A percentile compares a stretch with the other conserved stretches of the same genome.
These are phyloP conservation scores for Serinus canaria DNA, from an alignment of 2,113 vertebrate genomes.

Conservation along the genomic window DNA sequence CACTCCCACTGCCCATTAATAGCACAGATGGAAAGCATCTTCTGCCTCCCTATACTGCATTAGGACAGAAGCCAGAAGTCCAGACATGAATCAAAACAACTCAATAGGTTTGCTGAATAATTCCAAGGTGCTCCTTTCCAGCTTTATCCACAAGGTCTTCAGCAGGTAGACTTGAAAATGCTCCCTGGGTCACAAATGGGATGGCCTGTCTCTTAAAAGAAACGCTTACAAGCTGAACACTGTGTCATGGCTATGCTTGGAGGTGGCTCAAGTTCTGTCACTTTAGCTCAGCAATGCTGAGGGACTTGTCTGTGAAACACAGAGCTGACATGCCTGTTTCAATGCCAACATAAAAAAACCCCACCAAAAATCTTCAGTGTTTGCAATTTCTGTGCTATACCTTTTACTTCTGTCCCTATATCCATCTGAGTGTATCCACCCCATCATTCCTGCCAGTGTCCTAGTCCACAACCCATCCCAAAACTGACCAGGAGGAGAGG, in stretches of 20 bases:
- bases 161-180: not conserved
- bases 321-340: rapidly evolving
- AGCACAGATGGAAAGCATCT: not conserved
- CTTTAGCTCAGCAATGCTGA: not conserved
- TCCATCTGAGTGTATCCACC: not conserved
- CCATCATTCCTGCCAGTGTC: not conserved
- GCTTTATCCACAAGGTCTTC: not conserved
- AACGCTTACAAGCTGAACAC: not conserved
- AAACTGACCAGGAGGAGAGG: not conserved
- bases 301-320: not conserved
- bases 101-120: not conserved
- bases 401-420: not conserved
- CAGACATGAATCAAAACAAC: not conserved
- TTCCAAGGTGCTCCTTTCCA: not conserved
- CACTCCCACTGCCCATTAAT: not conserved
- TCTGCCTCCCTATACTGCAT: not conserved
- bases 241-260: not conserved
- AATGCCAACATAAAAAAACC: not conserved
- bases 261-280: not conserved
- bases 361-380: not conserved
- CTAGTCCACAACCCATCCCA: not conserved
- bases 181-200: not conserved
- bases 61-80: not conserved
- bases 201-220: not conserved
- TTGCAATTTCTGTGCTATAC: not conserved